A percentile compares a stretch with the other conserved stretches of the same genome.
Evolutionary conservation across 2,888 invertebrate species (phyloP).

Genomic region (Adelognathus sp.): DNA sequence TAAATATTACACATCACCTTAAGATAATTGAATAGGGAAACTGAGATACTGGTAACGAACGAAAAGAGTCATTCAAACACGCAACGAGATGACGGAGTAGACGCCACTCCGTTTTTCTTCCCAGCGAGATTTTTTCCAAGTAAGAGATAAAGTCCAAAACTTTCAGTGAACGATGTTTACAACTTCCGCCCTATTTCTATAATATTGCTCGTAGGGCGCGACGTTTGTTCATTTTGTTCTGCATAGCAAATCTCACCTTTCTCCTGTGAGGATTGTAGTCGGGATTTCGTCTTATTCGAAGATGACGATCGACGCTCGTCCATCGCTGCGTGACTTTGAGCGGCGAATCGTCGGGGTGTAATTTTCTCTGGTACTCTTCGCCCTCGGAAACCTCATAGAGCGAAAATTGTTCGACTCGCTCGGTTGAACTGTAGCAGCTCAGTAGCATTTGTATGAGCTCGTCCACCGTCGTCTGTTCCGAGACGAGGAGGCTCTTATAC

Average conservation of each 20-base stretch:
- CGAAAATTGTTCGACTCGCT: slow-evolving; percentile 93
- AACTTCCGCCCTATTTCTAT: no score
- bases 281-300: slow-evolving; percentile 91
- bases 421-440: slow-evolving; percentile 92
- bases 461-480: slow-evolving; percentile 94
- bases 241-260: slow-evolving; percentile 69
- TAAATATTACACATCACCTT: no score
- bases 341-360: slow-evolving; percentile 93
- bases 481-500: slow-evolving; percentile 95
- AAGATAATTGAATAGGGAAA: no score
- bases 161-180: no score
- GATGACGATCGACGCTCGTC: slow-evolving; percentile 87
- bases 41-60: no score
- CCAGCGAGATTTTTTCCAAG: no score
- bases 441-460: slow-evolving; percentile 92
- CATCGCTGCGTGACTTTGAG: slow-evolving; percentile 89
- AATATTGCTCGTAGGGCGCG: neutral
- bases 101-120: no score
- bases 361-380: slow-evolving; percentile 93
- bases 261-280: slow-evolving; percentile 86
- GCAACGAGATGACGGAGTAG: no score
- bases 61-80: no score
- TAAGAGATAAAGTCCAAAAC: no score
- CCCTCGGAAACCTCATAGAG: slow-evolving; percentile 92
- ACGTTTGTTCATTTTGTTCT: neutral